Evolutionary conservation across 2,113 vertebrate species (phyloP).

Genomic region (Mobula birostris): DNA sequence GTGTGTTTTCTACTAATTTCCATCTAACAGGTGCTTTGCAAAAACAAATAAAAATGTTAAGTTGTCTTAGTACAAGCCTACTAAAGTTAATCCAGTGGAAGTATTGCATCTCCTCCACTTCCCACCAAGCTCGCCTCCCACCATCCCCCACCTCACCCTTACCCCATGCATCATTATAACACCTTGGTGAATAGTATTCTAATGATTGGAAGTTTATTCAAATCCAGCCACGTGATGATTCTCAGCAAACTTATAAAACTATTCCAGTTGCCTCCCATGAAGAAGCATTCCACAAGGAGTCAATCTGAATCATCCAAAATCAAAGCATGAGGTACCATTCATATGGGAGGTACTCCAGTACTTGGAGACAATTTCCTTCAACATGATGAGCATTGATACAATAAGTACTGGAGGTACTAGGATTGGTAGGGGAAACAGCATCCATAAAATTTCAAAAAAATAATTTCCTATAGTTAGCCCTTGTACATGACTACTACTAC

Average conservation of each 20-base stretch:
- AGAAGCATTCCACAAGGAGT: background rate
- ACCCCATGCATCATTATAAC: background rate
- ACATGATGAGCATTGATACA: background rate
- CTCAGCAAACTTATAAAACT: background rate
- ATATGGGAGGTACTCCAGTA: background rate
- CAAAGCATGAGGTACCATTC: background rate
- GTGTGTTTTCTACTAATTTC: slow-evolving; percentile 9
- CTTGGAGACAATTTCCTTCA: background rate
- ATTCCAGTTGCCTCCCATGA: background rate
- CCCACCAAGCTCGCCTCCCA: too few relatives aligned
- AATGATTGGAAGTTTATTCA: background rate
- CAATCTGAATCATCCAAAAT: background rate
- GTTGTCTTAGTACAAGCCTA: background rate
- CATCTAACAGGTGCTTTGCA: background rate
- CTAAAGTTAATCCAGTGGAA: background rate
- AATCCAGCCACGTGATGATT: background rate
- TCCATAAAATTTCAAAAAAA: background rate
- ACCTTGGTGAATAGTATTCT: background rate
- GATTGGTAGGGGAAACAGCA: background rate
- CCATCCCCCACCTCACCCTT: background rate
- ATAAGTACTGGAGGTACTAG: background rate
- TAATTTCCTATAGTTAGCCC: background rate
- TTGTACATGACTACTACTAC: background rate
- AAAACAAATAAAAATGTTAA: background rate
- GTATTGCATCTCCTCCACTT: too few relatives aligned